Evolutionary conservation across 2,888 invertebrate species (phyloP), one percentile per base, ranked within the genome.

Genomic region (Zeuzera pyrina): DNA sequence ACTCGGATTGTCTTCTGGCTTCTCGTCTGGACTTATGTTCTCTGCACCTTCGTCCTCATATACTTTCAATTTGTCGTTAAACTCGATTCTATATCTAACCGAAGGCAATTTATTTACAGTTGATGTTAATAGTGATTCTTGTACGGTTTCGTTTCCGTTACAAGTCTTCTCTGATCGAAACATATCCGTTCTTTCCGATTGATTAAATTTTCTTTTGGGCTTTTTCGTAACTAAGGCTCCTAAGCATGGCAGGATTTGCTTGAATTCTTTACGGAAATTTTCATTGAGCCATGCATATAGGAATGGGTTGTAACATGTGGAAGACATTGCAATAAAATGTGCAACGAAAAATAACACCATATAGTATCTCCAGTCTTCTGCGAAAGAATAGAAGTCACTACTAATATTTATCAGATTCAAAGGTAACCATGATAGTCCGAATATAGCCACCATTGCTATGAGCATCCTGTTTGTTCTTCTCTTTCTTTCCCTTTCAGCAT

Each of bases 201-300:
- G 77, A 43, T 78, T 74, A 33, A 63, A 65, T 47, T 71, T 76
- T 40, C 68, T 65, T 36, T 70, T 73, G 2, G 66, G 51, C 39
- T 70, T 78, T 44, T 74, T 79, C 12, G 70, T 62, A 3, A 81
- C 76, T 34, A 81, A 50, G 1, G 74, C 76, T 23, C 81, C 83
- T 55, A 89, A 86, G 47, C 89, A 90, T 1, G 89, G 89, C 30
- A 90, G 65, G 30, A 91, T 91, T 65, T 89, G 88, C 59, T 90
- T 92, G 70, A 95, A 95, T 65, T 95, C 94, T 60, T 95, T 94
- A 29, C 94, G 87, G 66, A 96, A 96, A 74, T 94, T 95, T 47
- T 95, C 96, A 71, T 97, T 97, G 69, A 97, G 87, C 95, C 96
- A 97, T 11, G 96, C 96, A 76, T 97, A 97, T 8, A 97, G 85